Base-by-base conservation (phyloP, 2,113 vertebrate genomes). In the Alouatta palliata region DNA sequence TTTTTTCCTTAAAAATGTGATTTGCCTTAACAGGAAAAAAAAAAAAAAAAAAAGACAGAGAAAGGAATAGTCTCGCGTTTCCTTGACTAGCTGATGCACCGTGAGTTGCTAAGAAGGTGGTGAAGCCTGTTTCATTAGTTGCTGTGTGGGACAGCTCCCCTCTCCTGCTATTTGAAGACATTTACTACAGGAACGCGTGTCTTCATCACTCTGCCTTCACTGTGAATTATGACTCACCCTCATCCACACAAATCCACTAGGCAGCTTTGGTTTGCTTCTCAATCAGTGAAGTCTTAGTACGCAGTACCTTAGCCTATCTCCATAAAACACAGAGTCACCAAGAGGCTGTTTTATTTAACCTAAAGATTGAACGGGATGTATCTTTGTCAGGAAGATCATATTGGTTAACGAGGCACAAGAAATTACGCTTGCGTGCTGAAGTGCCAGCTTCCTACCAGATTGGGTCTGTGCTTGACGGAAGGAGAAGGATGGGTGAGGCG, bases 41-140 rank as follows among this genome's bases (percentile, higher is more conserved):
- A 43, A 43, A 5, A 54, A 77, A 90, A 54, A 77, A 90, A 6
- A 45, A 32, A 84, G 52, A 68, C 86, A 56, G 91, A 70, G 37
- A 45, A 43, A 94, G 20, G n/a, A n/a, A 9, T 58, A 19, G 0
- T 9, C 10, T 2, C 56, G 79, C 54, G 12, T 47, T 52, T 84
- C 73, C 3, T 10, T 10, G 23, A 79, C 35, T 1, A 23, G 83
- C 35, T 47, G 4, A 32, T 10, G 2, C 23, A 1, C 3, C 0
- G 27, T 35, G 23, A 1, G 45, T n/a, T 47, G 19, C n/a, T 43
- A n/a, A 37, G 77, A 49, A 32, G 45, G 23, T 7, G 27, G 30
- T 10, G 27, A 56, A 37, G 40, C 6, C 79, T 21, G 9, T 17
- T 14, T 30, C 23, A 3, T 25, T 2, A 23, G 88, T 49, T 68